Percentiles rank a stretch among this genome's conserved stretches.
These are phyloP conservation scores for Atherinosoma microstoma DNA, from an alignment of 2,797 vertebrate species.

Conservation along the genomic window DNA sequence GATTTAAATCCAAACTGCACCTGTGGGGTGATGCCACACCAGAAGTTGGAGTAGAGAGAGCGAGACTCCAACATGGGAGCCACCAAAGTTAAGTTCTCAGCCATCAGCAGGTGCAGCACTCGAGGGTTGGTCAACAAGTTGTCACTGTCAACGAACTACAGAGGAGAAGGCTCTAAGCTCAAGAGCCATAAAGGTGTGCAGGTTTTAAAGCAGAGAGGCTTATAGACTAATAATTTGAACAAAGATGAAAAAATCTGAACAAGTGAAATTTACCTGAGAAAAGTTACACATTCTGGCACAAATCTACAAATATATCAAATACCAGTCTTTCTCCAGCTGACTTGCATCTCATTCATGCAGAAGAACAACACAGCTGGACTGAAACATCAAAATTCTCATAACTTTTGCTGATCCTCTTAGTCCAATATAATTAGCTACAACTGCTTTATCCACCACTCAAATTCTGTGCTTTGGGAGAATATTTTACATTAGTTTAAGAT, in stretches of 20 bases:
- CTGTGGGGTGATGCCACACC: slow-evolving; percentile 98
- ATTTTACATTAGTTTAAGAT: neutral
- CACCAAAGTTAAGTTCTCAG: slow-evolving; percentile 92
- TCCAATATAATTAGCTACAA: neutral
- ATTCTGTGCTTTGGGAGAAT: neutral
- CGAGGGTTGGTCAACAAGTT: slow-evolving; percentile 94
- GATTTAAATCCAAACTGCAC: slow-evolving; percentile 67
- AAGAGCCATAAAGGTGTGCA: neutral
- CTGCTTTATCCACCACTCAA: neutral
- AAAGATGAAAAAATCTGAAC: neutral
- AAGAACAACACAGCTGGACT: neutral
- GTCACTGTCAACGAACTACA: slow-evolving; percentile 93
- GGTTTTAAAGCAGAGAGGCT: neutral
- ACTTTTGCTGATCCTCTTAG: neutral
- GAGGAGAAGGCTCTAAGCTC: neutral
- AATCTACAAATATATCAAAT: too few species aligned
- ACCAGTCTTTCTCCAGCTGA: neutral
- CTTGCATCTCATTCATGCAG: neutral
- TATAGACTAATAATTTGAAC: neutral
- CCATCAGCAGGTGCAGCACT: slow-evolving; percentile 90
- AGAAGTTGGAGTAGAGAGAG: slow-evolving; percentile 97
- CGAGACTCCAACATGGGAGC: slow-evolving; percentile 96
- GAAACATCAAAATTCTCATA: neutral
- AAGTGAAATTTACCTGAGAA: neutral
- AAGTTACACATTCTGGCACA: neutral